Base-by-base conservation (phyloP, 2,113 vertebrate genomes). In the Platichthys stellatus region DNA sequence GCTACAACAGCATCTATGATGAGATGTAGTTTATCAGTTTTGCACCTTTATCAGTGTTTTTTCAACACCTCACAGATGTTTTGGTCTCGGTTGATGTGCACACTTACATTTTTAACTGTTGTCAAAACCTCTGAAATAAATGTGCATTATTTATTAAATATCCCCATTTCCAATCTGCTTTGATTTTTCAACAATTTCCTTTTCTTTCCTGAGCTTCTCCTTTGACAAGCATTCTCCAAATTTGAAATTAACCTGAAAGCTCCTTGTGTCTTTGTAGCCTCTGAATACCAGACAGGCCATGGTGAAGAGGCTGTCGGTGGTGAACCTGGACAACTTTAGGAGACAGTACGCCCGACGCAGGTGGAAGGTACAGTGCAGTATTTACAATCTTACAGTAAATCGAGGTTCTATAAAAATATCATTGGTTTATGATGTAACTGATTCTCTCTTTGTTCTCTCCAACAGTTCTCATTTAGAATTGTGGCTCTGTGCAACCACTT, bases 281-380 rank as follows among this genome's bases (percentile, higher is more conserved):
- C 75, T 87, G 86, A 96, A 98, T 90, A 91, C 92, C 47, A 93
- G 88, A 58, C 97, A 99, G 82, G 95, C 96, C 69, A 87, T 98
- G 92, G 97, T 97, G 80, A 95, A 97, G 83, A 92, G 97, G 81
- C 91, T 96, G 60, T 98, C 98, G 1, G 88, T 94, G 74, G 91
- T 99, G 86, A 99, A 99, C 92, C 85, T 99, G 91, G 96, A 98
- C 87, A 99, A 97, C 90, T 98, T 99, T 91, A 97, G 91, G 90
- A 96, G 93, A 87, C 96, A 97, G 23, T 97, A 99, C 0, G 95
- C 95, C 74, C 91, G 97, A 57, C 94, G 97, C 65, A 90, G 96
- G 38, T 99, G 98, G 97, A 98, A 98, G 96, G 97, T 99, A 90
- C 69, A 78, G 21, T 96, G 83, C 35, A 71, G 17, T 18, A 17